Evolutionary conservation across 2,888 invertebrate species (phyloP).

Genomic region (Brassicogethes aeneus): DNA sequence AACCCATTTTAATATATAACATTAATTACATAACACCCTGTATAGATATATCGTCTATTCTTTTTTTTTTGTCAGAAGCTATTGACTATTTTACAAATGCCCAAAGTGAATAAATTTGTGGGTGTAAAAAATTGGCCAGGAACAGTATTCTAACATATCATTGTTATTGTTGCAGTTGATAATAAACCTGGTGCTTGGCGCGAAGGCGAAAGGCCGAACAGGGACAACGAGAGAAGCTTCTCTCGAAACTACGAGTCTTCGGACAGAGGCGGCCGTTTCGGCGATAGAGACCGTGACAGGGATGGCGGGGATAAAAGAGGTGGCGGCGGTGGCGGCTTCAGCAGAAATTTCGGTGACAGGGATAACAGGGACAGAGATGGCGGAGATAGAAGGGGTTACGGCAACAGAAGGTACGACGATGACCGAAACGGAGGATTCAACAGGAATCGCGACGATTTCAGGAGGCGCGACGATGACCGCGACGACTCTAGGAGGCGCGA

Average conservation of each 20-base stretch:
- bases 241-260: not conserved
- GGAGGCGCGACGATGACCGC: constrained; percentile 9
- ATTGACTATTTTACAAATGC: not conserved
- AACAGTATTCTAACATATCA: too few relatives aligned
- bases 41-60: too few relatives aligned
- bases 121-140: too few relatives aligned
- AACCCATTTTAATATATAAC: too few relatives aligned
- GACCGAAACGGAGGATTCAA: constrained; percentile 19
- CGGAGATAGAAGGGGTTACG: constrained; percentile 21
- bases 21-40: too few relatives aligned
- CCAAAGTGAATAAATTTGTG: too few relatives aligned
- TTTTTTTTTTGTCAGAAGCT: not conserved
- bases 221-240: not conserved
- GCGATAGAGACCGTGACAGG: constrained; percentile 32
- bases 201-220: not conserved
- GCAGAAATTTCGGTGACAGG: constrained; percentile 38
- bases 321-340: constrained; percentile 30
- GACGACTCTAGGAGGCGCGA: not conserved
- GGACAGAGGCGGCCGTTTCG: not conserved
- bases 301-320: constrained; percentile 34
- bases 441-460: constrained; percentile 11
- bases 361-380: constrained; percentile 37
- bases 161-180: too few relatives aligned
- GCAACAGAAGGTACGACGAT: constrained; percentile 25
- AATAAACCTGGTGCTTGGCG: constrained; percentile 1